Evolutionary conservation across 2,797 vertebrate species (phyloP).

Genomic region (Hippocampus kuda): DNA sequence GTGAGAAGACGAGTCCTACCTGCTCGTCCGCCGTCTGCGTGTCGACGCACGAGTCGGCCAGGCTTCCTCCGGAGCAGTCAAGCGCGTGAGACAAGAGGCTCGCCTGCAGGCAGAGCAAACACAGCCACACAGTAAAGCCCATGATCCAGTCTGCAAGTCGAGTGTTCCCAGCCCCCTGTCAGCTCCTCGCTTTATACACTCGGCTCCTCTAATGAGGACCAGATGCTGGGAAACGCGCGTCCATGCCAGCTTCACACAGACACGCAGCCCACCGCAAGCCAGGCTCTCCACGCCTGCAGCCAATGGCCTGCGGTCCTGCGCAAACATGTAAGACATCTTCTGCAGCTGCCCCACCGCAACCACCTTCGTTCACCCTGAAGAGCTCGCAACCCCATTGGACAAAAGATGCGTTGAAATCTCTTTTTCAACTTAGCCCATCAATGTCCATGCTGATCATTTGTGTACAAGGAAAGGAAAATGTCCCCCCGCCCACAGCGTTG

Average conservation of each 20-base stretch:
- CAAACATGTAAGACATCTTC: conserved; percentile 69
- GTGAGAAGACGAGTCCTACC: conserved; percentile 50
- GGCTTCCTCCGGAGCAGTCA: conserved; percentile 49
- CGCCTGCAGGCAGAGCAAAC: conserved; percentile 63
- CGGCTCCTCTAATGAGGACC: conserved; percentile 66
- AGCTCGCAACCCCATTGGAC: conserved; percentile 24
- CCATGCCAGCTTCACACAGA: conserved; percentile 66
- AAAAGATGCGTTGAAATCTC: conserved; percentile 30
- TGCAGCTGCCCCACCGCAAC: conserved; percentile 39
- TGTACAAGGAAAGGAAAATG: conserved; percentile 13
- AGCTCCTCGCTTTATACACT: conserved; percentile 68
- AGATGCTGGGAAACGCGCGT: conserved; percentile 64
- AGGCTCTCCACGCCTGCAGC: conserved; percentile 49
- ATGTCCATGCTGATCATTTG: conserved; percentile 2
- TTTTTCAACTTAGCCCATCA: conserved; percentile 60
- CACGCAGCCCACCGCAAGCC: conserved; percentile 66
- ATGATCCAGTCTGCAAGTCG: conserved; percentile 61
- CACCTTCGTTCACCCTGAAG: conserved; percentile 1
- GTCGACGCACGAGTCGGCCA: conserved; percentile 45
- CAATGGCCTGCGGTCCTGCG: conserved; percentile 62
- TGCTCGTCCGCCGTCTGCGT: conserved; percentile 51
- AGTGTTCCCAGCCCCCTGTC: conserved; percentile 57
- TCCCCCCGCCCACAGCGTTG: too few relatives aligned
- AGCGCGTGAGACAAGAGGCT: conserved; percentile 64
- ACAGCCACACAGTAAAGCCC: conserved; percentile 63